A percentile compares a stretch with the other conserved stretches of the same genome.
These are phyloP conservation scores for Archilochus colubris DNA, from an alignment of 2,113 vertebrate species.

Conservation along the genomic window DNA sequence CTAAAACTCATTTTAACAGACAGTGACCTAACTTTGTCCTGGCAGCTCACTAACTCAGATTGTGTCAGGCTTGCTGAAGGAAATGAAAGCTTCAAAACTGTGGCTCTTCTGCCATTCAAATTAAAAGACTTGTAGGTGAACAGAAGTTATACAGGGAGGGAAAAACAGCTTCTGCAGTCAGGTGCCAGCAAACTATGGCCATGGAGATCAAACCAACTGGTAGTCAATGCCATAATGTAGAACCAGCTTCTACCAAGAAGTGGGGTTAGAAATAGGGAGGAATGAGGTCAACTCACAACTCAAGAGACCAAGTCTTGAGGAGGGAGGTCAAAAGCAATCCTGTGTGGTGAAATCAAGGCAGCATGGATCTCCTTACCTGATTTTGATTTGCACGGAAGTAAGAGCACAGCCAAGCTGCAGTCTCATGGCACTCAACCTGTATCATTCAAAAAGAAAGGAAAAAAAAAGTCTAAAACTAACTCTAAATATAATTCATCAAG, in stretches of 20 bases:
- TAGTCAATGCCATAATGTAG: neutral
- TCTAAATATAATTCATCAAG: neutral
- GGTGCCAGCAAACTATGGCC: neutral
- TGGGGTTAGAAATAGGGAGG: fast-evolving
- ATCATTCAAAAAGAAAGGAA: neutral
- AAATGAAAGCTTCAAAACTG: neutral
- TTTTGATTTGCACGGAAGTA: neutral
- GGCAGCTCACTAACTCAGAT: neutral
- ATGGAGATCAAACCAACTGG: neutral
- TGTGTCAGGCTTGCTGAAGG: neutral
- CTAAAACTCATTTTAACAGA: neutral
- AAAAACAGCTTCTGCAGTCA: neutral
- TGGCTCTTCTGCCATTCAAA: neutral
- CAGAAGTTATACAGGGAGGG: neutral
- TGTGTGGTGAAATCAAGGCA: neutral
- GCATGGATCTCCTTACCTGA: neutral
- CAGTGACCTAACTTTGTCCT: neutral
- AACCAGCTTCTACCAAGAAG: neutral
- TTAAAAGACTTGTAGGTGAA: neutral
- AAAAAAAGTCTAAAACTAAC: neutral
- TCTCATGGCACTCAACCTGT: neutral
- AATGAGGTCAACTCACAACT: neutral
- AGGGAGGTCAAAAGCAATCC: neutral
- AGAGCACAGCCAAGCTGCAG: neutral
- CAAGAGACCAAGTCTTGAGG: neutral